phyloP scores from a whole-genome alignment of 2,888 invertebrate species.

The Andrena chrysosceles region DNA sequence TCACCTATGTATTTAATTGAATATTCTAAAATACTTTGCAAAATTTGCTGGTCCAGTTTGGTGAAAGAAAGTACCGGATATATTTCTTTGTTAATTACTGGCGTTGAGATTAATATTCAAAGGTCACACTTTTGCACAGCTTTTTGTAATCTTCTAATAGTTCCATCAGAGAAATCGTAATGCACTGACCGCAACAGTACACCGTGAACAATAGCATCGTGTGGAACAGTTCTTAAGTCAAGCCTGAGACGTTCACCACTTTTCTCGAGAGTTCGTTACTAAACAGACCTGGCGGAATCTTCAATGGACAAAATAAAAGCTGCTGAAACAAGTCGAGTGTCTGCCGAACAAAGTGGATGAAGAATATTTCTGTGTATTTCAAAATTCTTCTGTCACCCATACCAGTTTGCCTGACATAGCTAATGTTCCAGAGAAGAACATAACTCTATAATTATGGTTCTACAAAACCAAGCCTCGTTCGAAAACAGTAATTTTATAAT shows the following conservation, averaged over 20 bases:
- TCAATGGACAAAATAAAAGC: constrained; percentile 19
- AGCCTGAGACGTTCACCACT: background rate
- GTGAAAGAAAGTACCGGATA: no score
- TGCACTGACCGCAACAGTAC: constrained; percentile 62
- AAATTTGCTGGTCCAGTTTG: no score
- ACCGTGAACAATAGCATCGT: constrained; percentile 49
- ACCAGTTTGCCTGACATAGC: background rate
- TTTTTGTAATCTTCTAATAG: constrained; percentile 17
- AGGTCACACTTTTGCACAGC: constrained; percentile 12
- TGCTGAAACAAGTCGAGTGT: background rate
- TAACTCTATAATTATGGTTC: no score
- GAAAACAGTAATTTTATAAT: no score
- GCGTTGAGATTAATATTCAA: background rate
- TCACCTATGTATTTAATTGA: no score
- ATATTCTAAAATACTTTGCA: no score
- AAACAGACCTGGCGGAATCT: constrained; percentile 26
- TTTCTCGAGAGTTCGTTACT: constrained; percentile 18
- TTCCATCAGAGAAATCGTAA: constrained; percentile 47
- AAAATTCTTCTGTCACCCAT: background rate
- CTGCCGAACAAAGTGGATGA: background rate
- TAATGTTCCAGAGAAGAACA: background rate
- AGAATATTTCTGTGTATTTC: background rate
- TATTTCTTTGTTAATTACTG: no score
- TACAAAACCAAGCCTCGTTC: no score
- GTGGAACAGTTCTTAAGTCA: constrained; percentile 40